Conservation (phyloP, 2,888 invertebrate genomes). For the Pinctada fucata region DNA sequence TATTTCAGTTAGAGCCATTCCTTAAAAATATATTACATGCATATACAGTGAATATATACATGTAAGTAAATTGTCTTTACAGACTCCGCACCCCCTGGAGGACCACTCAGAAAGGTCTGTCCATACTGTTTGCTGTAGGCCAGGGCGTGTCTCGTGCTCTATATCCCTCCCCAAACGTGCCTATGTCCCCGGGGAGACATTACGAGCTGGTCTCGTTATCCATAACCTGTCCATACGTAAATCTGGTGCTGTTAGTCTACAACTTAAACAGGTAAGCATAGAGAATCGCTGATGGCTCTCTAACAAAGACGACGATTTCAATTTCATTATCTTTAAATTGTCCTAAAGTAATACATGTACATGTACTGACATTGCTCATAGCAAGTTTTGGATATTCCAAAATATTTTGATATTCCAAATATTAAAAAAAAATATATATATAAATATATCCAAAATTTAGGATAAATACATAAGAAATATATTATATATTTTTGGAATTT, state of each 20-base stretch:
- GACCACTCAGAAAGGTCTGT: conserved; percentile 69
- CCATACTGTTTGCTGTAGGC: conserved; percentile 69
- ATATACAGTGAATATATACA: too few species aligned
- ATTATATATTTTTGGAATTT: too few species aligned
- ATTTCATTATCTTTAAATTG: too few species aligned
- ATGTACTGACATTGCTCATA: too few species aligned
- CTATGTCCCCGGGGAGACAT: conserved; percentile 70
- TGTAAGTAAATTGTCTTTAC: background rate
- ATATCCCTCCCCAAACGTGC: conserved; percentile 66
- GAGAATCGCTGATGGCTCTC: background rate
- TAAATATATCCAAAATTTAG: too few species aligned
- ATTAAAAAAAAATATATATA: too few species aligned
- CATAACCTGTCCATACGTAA: conserved; percentile 71
- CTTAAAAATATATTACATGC: too few species aligned
- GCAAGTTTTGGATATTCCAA: too few species aligned
- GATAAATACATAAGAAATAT: too few species aligned
- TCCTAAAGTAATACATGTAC: too few species aligned
- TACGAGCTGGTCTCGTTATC: conserved; percentile 67
- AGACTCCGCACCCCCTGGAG: conserved; percentile 64
- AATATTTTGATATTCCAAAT: too few species aligned
- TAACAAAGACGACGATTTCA: too few species aligned
- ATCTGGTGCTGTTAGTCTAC: conserved; percentile 65
- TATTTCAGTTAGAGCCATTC: background rate
- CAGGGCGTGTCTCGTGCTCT: conserved; percentile 71
- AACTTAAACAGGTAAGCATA: conserved; percentile 67